Base-by-base conservation (phyloP, 2,113 vertebrate species). In the Alaudala cheleensis region DNA sequence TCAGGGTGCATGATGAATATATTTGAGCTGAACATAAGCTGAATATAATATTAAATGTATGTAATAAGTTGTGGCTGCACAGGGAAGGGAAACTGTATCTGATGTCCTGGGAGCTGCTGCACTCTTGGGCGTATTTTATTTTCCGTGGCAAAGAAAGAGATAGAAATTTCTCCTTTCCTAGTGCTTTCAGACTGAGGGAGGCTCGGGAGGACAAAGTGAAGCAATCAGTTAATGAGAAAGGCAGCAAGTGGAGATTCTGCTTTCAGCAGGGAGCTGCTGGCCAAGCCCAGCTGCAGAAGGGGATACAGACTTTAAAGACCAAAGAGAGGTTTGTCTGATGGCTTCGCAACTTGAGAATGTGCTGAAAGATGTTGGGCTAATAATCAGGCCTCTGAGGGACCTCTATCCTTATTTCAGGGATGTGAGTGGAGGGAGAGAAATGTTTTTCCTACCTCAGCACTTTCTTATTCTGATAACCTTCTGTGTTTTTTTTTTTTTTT, bases 101-200 rank as follows among this genome's bases (percentile, higher is more conserved):
- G 28, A 17, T 65, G 11, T 73, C 28, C 40, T 65, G 73, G 42
- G 24, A 45, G 56, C 60, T 84, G 37, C 25, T 66, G n/a, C 1
- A 3, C 9, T 47, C n/a, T 47, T 58, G 34, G 22, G 10, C 4
- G 0, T 44, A 9, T 42, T 91, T 65, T 31, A 23, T 9, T 70
- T 78, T 44, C 31, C 2, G 4, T 54, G 34, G 12, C 24, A 45
- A 81, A 34, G 5, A 28, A 64, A 15, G 34, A 54, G 21, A 40
- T 4, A 31, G 7, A 67, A 94, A 33, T 9, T 45, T 1, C 2
- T 64, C 18, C 49, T 88, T 80, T 64, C 11, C 14, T 50, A 12
- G 6, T 10, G 12, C 0, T 0, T 33, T 85, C 19, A 54, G 47
- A 0, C 42, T 62, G 34, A 11, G 29, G 34, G 81, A n/a, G 44